phyloP scores from a whole-genome alignment of 2,888 invertebrate species.

The Colostygia pectinataria region DNA sequence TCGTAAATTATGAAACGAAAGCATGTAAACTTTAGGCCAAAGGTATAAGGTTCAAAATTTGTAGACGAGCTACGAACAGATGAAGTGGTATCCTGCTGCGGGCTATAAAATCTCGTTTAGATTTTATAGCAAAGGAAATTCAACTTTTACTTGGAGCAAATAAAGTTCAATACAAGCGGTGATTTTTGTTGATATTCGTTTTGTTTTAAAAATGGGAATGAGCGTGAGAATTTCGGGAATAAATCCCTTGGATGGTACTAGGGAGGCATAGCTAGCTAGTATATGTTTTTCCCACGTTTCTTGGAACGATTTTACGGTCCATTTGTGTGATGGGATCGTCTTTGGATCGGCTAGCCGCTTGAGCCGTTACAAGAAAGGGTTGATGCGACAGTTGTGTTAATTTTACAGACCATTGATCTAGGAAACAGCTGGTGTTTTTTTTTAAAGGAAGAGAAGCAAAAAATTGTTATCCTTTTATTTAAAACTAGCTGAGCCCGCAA shows the following conservation, averaged over 20 bases:
- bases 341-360: constrained; percentile 3
- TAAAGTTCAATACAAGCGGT: constrained; percentile 41
- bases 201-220: constrained; percentile 66
- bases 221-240: constrained; percentile 82
- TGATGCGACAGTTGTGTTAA: too few species aligned
- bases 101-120: constrained; percentile 43
- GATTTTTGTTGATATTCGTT: constrained; percentile 46
- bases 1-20: constrained; percentile 11
- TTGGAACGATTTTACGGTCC: constrained; percentile 47
- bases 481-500: too few species aligned
- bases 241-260: constrained; percentile 76
- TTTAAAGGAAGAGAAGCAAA: too few species aligned
- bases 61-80: constrained; percentile 37
- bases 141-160: constrained; percentile 3
- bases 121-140: constrained; percentile 28
- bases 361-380: too few species aligned
- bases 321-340: constrained; percentile 17
- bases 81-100: constrained; percentile 52
- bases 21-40: constrained; percentile 20
- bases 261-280: constrained; percentile 55
- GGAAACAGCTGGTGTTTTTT: too few species aligned
- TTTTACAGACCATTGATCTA: too few species aligned
- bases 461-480: too few species aligned
- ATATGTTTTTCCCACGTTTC: constrained; percentile 61
- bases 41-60: constrained; percentile 28